Evolutionary conservation across 2,113 vertebrate species (phyloP), one percentile per base, ranked within the genome.

Genomic region (Aegotheles bennettii): DNA sequence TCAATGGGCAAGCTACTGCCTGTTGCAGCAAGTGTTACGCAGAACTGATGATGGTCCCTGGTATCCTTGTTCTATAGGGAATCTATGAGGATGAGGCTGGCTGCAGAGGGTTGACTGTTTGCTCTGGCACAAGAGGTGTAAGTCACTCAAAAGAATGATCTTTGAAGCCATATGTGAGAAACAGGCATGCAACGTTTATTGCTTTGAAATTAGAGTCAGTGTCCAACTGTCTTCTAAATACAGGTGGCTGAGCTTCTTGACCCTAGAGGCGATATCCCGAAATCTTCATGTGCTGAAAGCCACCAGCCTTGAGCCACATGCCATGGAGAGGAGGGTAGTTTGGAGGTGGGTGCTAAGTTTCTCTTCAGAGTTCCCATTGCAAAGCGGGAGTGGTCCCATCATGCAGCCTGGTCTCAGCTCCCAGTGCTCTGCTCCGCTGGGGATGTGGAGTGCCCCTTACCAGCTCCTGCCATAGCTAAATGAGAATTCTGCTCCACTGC

Each of bases 261-360:
- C 13, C 12, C 13, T 71, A 17, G 8, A 53, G 13, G 31, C 1
- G 16, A 19, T 35, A 73, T 25, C 36, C 17, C 17, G 7, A 67
- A 84, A 33, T 28, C 13, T 35, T 38, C 0, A 0, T 18, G 13
- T 59, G 54, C 51, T 28, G 64, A 83, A 59, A 93, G 42, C 43
- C 36, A 64, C 29, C 13, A 45, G 23, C 36, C 42, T 63, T 40
- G 29, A 51, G 38, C 67, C 0, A 1, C 0, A 0, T 36, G 43
- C 9, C 0, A 0, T 33, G 29, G 43, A 87, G 47, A 43, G 68
- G 36, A n/a, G 43, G n/a, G 26, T 11, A 16, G 63, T 35, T 89
- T 23, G 4, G 28, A 38, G 18, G 12, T 43, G 50, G 24, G 12
- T 1, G 9, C 17, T 17, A 25, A 28, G 1, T 79, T 70, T 33